These are phyloP conservation scores for Dynastes maya DNA, from an alignment of 2,888 invertebrate species.

Conservation along the genomic window DNA sequence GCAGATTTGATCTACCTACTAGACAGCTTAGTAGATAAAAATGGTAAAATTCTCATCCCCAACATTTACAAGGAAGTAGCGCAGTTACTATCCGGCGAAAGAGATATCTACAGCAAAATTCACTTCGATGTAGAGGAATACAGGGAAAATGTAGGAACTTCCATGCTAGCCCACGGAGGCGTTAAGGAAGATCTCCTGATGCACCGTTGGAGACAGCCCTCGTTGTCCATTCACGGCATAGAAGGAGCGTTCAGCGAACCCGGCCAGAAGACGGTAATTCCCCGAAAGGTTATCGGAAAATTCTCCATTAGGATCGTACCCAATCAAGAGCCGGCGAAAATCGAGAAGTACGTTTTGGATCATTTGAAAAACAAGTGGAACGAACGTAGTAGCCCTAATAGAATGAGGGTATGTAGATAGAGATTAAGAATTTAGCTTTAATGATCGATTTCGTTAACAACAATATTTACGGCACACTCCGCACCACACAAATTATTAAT, in stretches of 20 bases:
- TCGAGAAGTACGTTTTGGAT: conserved; percentile 85
- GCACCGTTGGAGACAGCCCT: conserved; percentile 96
- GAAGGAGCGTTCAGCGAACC: conserved; percentile 95
- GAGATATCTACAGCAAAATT: conserved; percentile 83
- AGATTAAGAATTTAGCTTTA: too few relatives aligned
- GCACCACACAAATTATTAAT: too few relatives aligned
- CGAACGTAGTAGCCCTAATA: conserved; percentile 88
- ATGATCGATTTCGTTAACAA: not conserved
- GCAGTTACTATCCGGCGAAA: conserved; percentile 80
- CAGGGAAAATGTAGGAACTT: conserved; percentile 81
- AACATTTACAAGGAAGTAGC: conserved; percentile 89
- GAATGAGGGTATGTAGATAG: conserved; percentile 76
- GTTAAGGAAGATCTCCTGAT: conserved; percentile 89
- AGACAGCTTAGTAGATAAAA: conserved; percentile 86
- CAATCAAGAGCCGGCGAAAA: conserved; percentile 87
- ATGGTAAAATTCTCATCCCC: conserved; percentile 89
- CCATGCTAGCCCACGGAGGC: conserved; percentile 81
- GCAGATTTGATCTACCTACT: conserved; percentile 91
- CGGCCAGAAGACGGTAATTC: conserved; percentile 97
- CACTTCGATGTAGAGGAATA: conserved; percentile 90
- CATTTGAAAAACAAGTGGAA: conserved; percentile 87
- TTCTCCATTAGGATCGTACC: conserved; percentile 99
- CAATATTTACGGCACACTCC: too few relatives aligned
- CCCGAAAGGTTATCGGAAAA: conserved; percentile 94
- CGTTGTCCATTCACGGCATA: conserved; percentile 90